These are phyloP conservation scores for Drosophila anceps DNA, from an alignment of 2,888 invertebrate species.

Conservation along the genomic window DNA sequence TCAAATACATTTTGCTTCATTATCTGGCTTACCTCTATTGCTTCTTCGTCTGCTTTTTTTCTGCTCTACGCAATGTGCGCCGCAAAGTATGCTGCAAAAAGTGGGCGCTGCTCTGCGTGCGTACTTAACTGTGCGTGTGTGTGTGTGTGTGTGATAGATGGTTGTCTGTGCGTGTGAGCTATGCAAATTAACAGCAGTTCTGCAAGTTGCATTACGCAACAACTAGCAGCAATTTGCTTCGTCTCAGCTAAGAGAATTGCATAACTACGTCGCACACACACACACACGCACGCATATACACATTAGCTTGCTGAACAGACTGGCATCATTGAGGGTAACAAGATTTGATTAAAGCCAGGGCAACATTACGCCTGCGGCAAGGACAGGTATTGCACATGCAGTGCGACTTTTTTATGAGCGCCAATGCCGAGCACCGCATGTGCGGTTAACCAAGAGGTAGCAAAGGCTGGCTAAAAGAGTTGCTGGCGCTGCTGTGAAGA, in stretches of 20 bases:
- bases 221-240: conserved; percentile 48
- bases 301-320: conserved; percentile 9
- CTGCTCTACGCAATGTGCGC: background rate
- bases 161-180: conserved; percentile 21
- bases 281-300: conserved; percentile 1
- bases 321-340: conserved; percentile 31
- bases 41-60: background rate
- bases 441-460: conserved; percentile 17
- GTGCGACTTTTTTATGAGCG: conserved; percentile 45
- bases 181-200: conserved; percentile 44
- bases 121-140: background rate
- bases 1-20: background rate
- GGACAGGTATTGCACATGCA: conserved; percentile 43
- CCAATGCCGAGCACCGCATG: conserved; percentile 28
- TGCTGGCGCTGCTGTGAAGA: conserved; percentile 10
- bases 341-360: conserved; percentile 53
- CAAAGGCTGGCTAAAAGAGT: conserved; percentile 21
- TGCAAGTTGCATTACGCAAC: conserved; percentile 38
- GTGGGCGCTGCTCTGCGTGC: background rate
- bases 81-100: conserved; percentile 17
- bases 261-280: conserved; percentile 19
- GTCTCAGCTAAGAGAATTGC: conserved; percentile 32
- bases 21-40: background rate
- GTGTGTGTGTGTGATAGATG: conserved; percentile 6
- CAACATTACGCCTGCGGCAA: conserved; percentile 28